These are phyloP conservation scores for Aphelocoma californica DNA, from an alignment of 2,797 vertebrate genomes.

Conservation along the genomic window DNA sequence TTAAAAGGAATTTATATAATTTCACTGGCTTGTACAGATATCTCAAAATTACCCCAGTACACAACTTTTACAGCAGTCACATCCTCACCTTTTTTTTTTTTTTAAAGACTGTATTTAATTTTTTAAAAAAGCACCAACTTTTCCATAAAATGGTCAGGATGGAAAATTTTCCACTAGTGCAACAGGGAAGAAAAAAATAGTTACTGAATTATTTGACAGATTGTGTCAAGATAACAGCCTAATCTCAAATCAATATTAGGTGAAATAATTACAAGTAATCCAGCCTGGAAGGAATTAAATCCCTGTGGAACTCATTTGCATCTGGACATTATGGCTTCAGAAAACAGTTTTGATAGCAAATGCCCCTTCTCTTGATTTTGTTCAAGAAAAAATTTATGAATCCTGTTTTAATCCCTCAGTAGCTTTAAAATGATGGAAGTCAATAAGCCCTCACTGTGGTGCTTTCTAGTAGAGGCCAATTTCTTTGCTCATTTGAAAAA, in stretches of 20 bases:
- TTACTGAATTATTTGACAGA: background rate
- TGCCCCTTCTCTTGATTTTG: background rate
- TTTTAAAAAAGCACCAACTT: background rate
- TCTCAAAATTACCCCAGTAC: background rate
- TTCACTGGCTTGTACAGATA: background rate
- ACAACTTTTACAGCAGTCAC: background rate
- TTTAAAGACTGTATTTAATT: background rate
- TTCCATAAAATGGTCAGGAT: background rate
- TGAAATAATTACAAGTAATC: background rate
- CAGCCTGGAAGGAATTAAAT: conserved; percentile 5
- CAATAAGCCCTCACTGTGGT: background rate
- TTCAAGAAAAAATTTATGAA: background rate
- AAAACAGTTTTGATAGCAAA: background rate
- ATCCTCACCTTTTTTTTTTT: background rate
- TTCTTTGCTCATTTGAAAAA: background rate
- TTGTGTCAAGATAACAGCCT: background rate
- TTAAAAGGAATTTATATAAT: background rate
- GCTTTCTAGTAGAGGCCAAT: background rate
- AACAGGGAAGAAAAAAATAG: background rate
- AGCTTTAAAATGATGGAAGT: background rate
- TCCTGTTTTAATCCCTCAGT: background rate
- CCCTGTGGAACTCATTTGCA: background rate
- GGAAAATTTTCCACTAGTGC: background rate
- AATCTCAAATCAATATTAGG: background rate
- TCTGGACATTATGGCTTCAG: background rate